phyloP scores from a whole-genome alignment of 2,797 vertebrate genomes.

The Ptychadena robeensis region DNA sequence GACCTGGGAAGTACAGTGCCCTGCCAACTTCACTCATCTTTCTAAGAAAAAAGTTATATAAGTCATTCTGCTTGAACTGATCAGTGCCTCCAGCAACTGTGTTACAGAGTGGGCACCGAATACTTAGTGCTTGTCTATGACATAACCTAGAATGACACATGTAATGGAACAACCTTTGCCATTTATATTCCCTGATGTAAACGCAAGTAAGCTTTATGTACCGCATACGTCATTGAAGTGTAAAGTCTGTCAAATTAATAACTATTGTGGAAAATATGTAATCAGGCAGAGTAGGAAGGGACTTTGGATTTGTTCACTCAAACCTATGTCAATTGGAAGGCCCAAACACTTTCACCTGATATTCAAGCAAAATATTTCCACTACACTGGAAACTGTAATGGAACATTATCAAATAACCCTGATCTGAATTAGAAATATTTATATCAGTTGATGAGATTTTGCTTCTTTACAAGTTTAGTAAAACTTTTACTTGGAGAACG shows the following conservation, averaged over 20 bases:
- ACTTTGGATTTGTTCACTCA: not conserved
- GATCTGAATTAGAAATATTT: no score
- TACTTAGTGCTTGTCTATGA: not conserved
- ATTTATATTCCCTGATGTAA: not conserved
- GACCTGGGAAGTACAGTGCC: conserved; percentile 22
- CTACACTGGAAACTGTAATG: no score
- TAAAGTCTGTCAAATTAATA: not conserved
- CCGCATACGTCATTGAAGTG: not conserved
- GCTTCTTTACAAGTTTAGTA: no score
- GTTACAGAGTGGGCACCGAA: not conserved
- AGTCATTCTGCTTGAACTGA: not conserved
- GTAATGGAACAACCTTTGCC: not conserved
- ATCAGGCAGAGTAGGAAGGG: no score
- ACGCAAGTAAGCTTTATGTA: not conserved
- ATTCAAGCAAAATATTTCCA: no score
- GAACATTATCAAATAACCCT: no score
- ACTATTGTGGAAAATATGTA: not conserved
- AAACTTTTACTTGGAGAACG: no score
- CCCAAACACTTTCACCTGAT: no score
- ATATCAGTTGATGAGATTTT: no score
- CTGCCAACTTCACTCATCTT: conserved; percentile 39
- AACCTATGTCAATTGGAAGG: not conserved
- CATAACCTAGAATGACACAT: not conserved
- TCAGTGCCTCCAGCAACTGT: not conserved
- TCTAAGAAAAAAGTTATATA: conserved; percentile 38